Base-by-base conservation (phyloP, 1,140 invertebrate species). In the Aradophagus sp. region DNA sequence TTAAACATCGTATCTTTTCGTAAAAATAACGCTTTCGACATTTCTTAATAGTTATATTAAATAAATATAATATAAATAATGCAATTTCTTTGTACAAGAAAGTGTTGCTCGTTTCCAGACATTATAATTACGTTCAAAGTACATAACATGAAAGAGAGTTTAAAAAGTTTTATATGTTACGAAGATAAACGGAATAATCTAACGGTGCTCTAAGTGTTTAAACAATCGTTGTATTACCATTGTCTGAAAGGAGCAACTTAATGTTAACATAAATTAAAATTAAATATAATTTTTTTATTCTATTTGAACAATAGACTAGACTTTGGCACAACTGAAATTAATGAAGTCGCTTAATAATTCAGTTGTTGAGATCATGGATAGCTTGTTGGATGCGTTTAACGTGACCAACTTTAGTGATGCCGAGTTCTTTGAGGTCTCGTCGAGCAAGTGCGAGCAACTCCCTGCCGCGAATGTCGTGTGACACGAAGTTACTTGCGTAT, bases 351-450 rank as follows among this genome's bases (percentile, higher is more conserved):
- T 45, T 2, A 14, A 44, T 38, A 8, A 5, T 56, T 79, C 75
- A 84, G 71, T 79, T 85, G 53, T 87, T 89, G 6, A 97, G 86
- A 82, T 97, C 95, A 81, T 94, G 94, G 47, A 97, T 95, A 10
- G 93, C 95, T 81, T 96, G 93, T 53, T 97, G 90, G 59, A 99
- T 94, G 66, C 96, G 89, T 84, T 98, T 99, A 1, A 98, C 91
- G 80, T 99, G 96, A 3, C 96, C 96, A 20, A 98, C 90, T 87
- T 98, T 99, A 1, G 91, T 93, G 15, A 98, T 91, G 14, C 96
- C 96, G 8, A 98, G 87, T 70, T 98, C 96, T 80, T 95, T 92
- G 0, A 96, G 87, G 82, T 96, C 94, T 11, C 93, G 83, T 41
- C 96, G 87, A 2, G 95, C 95, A 35, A 99, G 84, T 6, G 92